phyloP scores from a whole-genome alignment of 2,888 invertebrate genomes.

The Apamea sordens region DNA sequence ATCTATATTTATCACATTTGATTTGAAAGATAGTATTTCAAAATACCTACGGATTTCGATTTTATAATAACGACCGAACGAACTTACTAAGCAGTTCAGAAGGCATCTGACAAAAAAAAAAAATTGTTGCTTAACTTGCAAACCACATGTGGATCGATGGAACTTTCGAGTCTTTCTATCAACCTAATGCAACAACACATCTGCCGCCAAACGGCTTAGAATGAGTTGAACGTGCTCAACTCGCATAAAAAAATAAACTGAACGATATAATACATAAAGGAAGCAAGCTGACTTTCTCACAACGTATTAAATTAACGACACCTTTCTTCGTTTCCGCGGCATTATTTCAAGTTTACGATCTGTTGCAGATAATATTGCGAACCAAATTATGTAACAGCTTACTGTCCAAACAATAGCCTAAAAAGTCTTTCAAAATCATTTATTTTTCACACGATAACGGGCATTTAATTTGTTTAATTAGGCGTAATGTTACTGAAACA shows the following conservation, averaged over 20 bases:
- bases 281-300: conserved; percentile 55
- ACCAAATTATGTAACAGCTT: conserved; percentile 28
- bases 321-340: conserved; percentile 45
- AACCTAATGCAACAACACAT: conserved; percentile 39
- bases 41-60: not conserved
- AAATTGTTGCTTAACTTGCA: conserved; percentile 3
- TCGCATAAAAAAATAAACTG: conserved; percentile 40
- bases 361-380: conserved; percentile 34
- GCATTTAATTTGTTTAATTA: conserved; percentile 47
- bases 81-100: not conserved
- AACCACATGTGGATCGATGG: conserved; percentile 10
- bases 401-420: conserved; percentile 43
- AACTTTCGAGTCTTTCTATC: conserved; percentile 33
- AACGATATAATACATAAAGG: conserved; percentile 39
- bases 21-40: not conserved
- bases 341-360: conserved; percentile 35
- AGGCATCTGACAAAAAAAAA: not conserved
- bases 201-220: conserved; percentile 47
- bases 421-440: conserved; percentile 48
- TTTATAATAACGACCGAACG: not conserved
- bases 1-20: not conserved
- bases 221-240: conserved; percentile 34
- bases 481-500: conserved; percentile 35
- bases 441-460: conserved; percentile 49
- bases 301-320: conserved; percentile 31